phyloP scores from a whole-genome alignment of 2,888 invertebrate species.

The Brachyopa scutellaris region DNA sequence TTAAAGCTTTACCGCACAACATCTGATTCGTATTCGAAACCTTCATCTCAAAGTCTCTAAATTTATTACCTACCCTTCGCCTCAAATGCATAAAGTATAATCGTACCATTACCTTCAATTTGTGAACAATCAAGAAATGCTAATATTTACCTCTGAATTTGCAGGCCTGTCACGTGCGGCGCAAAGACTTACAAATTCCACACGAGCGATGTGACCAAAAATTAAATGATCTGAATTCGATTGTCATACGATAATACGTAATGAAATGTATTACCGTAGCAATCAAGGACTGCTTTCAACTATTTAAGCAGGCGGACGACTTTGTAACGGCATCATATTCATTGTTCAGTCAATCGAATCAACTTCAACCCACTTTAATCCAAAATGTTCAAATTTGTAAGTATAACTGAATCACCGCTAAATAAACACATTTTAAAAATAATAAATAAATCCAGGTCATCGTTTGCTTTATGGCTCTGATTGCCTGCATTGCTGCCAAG shows the following conservation, averaged over 20 bases:
- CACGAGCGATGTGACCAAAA: slow-evolving; percentile 15
- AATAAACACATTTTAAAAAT: too few species aligned
- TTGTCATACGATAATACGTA: neutral
- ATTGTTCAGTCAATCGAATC: slow-evolving; percentile 33
- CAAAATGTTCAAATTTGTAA: slow-evolving; percentile 62
- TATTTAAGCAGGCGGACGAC: slow-evolving; percentile 9
- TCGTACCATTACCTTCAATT: too few species aligned
- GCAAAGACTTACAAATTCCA: neutral
- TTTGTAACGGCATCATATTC: slow-evolving; percentile 19
- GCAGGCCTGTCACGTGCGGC: slow-evolving; percentile 17
- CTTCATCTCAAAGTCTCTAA: too few species aligned
- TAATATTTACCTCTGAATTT: neutral
- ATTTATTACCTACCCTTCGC: neutral
- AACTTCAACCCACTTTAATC: slow-evolving; percentile 18
- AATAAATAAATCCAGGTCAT: slow-evolving; percentile 19
- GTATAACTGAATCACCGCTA: neutral
- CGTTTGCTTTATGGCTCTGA: slow-evolving; percentile 57
- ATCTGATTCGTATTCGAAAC: neutral
- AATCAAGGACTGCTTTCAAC: slow-evolving; percentile 26
- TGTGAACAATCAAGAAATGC: too few species aligned
- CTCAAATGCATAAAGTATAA: neutral
- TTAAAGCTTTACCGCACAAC: neutral
- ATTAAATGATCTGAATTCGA: slow-evolving; percentile 6
- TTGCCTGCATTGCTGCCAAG: slow-evolving; percentile 53
- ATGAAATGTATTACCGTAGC: neutral